These are phyloP conservation scores for Halictus rubicundus DNA, from an alignment of 1,140 invertebrate species.

Conservation along the genomic window DNA sequence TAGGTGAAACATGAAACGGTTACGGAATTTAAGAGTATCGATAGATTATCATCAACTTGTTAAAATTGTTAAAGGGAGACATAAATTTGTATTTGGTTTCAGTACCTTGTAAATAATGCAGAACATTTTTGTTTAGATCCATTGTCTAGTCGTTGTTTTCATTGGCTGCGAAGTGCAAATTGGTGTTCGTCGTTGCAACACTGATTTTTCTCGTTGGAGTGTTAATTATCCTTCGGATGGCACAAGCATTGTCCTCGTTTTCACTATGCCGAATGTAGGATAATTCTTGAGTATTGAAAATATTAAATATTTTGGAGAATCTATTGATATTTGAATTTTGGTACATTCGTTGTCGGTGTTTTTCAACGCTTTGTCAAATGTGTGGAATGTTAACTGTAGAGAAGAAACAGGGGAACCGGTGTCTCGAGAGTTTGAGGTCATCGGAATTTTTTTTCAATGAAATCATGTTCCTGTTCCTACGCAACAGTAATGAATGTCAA, in stretches of 20 bases:
- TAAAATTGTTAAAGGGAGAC: no score
- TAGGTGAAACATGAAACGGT: no score
- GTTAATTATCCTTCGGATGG: conserved; percentile 34
- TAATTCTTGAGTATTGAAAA: no score
- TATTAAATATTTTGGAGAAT: no score
- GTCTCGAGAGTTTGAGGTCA: not conserved
- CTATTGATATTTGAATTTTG: no score
- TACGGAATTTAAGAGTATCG: no score
- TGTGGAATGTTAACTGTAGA: not conserved
- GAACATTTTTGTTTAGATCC: no score
- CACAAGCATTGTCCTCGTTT: conserved; percentile 18
- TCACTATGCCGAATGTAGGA: no score
- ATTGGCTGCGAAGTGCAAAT: conserved; percentile 1
- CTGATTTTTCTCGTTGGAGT: conserved; percentile 31
- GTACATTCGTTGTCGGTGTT: no score
- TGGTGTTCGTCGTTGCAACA: conserved; percentile 5
- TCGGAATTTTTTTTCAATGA: conserved; percentile 4
- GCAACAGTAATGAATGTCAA: not conserved
- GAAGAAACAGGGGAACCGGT: not conserved
- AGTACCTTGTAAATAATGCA: no score
- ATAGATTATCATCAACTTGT: no score
- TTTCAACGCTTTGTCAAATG: not conserved
- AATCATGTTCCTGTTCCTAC: not conserved
- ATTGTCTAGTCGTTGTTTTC: not conserved
- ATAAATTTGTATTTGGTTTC: no score